Percentiles rank a stretch among this genome's conserved stretches.
These are phyloP conservation scores for Cataglyphis hispanica DNA, from an alignment of 1,140 invertebrate genomes.

Conservation along the genomic window DNA sequence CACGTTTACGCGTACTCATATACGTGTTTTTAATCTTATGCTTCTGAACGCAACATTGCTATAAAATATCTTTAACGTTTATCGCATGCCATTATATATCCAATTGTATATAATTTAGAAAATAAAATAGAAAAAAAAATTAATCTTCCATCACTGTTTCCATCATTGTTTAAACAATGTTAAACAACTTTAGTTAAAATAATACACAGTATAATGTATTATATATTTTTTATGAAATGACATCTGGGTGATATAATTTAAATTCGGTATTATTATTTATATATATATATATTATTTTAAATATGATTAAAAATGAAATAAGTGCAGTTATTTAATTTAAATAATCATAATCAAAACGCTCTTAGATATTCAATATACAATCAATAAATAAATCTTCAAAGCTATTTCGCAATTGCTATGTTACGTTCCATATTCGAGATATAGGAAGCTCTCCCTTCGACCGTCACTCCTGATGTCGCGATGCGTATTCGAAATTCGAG, in stretches of 20 bases:
- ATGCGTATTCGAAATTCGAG: constrained; percentile 70
- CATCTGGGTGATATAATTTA: neutral
- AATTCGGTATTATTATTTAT: too few relatives aligned
- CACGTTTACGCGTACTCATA: neutral
- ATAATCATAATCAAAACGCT: neutral
- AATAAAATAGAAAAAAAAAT: neutral
- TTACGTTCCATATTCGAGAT: neutral
- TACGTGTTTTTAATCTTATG: constrained; percentile 16
- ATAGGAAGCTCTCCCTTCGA: constrained; percentile 17
- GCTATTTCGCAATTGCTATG: neutral
- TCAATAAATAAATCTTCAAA: neutral
- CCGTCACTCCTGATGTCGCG: constrained; percentile 55
- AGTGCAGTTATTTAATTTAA: neutral
- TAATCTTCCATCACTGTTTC: neutral
- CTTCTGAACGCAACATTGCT: neutral
- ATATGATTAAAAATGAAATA: neutral
- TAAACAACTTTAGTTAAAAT: neutral
- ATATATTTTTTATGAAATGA: neutral
- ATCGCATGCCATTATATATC: neutral
- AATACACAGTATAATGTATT: neutral
- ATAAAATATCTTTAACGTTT: neutral
- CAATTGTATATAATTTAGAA: constrained; percentile 6
- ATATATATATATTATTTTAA: neutral
- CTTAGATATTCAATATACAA: neutral
- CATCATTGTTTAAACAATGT: neutral